phyloP scores from a whole-genome alignment of 2,888 invertebrate species.

The Stenodera caucasica region DNA sequence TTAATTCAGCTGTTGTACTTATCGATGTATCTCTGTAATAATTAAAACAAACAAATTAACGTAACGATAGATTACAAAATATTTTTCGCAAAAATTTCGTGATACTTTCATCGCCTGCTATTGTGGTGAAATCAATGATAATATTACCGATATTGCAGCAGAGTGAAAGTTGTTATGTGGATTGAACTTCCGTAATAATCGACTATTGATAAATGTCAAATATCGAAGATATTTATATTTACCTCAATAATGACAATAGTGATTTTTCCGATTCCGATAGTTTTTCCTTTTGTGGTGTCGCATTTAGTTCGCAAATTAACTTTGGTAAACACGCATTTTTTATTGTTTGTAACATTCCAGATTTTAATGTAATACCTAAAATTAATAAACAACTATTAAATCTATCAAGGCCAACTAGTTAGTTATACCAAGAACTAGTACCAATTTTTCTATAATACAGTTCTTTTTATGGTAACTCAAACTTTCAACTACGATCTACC shows the following conservation, averaged over 20 bases:
- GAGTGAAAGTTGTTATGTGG: conserved; percentile 40
- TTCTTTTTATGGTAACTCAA: background rate
- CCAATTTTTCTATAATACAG: background rate
- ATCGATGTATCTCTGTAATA: conserved; percentile 64
- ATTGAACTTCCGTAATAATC: conserved; percentile 40
- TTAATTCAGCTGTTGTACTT: conserved; percentile 64
- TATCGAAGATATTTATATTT: conserved; percentile 25
- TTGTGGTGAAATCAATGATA: conserved; percentile 27
- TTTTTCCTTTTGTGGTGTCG: conserved; percentile 62
- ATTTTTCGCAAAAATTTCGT: conserved; percentile 8
- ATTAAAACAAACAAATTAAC: conserved; percentile 13
- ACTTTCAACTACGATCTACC: background rate
- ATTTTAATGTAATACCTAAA: conserved; percentile 47
- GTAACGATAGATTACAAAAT: background rate
- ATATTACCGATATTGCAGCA: conserved; percentile 31
- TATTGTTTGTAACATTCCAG: conserved; percentile 61
- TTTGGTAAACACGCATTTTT: conserved; percentile 68
- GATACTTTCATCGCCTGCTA: background rate
- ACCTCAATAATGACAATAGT: conserved; percentile 64
- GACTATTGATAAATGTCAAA: conserved; percentile 10
- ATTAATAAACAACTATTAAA: background rate
- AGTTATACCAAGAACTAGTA: background rate
- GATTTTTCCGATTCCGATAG: conserved; percentile 65
- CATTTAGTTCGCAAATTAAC: conserved; percentile 67
- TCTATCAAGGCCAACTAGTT: background rate